Percentiles rank a stretch among this genome's conserved stretches.
Evolutionary conservation across 1,140 invertebrate genomes (phyloP).

Genomic region (Periplaneta americana): DNA sequence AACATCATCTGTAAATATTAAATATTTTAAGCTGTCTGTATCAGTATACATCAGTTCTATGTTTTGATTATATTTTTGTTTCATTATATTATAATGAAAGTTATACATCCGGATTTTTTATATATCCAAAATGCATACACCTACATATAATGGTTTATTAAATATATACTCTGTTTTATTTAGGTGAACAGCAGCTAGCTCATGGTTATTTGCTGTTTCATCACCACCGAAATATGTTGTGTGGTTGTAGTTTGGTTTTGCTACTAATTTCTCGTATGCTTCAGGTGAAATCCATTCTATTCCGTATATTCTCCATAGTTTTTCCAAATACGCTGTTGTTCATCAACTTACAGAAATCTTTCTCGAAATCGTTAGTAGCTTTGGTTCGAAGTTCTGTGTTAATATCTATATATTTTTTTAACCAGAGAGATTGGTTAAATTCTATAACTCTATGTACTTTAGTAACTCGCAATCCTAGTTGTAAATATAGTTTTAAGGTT

Average conservation of each 20-base stretch:
- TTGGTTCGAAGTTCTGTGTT: constrained; percentile 25
- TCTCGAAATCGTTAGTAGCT: constrained; percentile 38
- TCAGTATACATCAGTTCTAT: constrained; percentile 34
- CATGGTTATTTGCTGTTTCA: no score
- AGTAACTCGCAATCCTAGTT: constrained; percentile 37
- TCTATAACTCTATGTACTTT: constrained; percentile 44
- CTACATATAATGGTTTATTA: constrained; percentile 38
- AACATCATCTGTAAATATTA: constrained; percentile 27
- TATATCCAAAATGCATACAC: constrained; percentile 36
- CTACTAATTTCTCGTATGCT: constrained; percentile 23
- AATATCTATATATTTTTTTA: constrained; percentile 26
- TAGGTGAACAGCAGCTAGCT: constrained; percentile 33
- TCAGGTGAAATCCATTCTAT: constrained; percentile 29
- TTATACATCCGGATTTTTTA: constrained; percentile 33
- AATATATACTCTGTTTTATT: constrained; percentile 29
- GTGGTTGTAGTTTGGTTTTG: constrained; percentile 33
- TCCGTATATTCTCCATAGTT: constrained; percentile 39
- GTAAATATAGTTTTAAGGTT: constrained; percentile 42
- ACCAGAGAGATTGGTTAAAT: constrained; percentile 45
- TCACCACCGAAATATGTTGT: constrained; percentile 32
- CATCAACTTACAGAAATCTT: constrained; percentile 42
- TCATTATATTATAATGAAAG: constrained; percentile 33
- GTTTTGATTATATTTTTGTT: constrained; percentile 21
- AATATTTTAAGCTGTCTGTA: constrained; percentile 36
- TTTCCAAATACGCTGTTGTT: constrained; percentile 42